Base-by-base conservation (phyloP, 2,113 vertebrate species). In the Pangasianodon hypophthalmus region DNA sequence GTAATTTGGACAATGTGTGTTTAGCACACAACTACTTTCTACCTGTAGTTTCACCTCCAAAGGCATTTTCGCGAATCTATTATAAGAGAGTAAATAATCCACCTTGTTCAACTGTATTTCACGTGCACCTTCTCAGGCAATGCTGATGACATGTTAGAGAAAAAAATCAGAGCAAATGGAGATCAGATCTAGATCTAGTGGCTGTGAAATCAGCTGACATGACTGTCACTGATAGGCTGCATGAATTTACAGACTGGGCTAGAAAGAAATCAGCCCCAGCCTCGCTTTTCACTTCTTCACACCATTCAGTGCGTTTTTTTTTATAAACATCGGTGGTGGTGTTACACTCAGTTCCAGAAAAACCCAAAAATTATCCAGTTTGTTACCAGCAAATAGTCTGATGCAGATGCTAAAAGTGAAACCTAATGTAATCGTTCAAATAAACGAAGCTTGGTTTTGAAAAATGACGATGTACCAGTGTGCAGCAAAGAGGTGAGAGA, bases 401-500 rank as follows among this genome's bases (percentile, higher is more conserved):
- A 71, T 6, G 41, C 11, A 11, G 9, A 37, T 37, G 67, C 13
- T 37, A 0, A 1, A 79, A 80, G n/a, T 19, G 18, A 82, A 24
- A 37, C 2, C 2, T 21, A n/a, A 80, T 6, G 6, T 18, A 50
- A 13, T 29, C 2, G 21, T 79, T 46, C 21, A 2, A 48, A 13
- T 77, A 44, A 75, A 21, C 18, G 3, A 44, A 21, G 71, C 37
- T 44, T 6, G 16, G 41, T 77, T 10, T 6, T 6, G 50, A 54
- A 84, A 14, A 80, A 46, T 89, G 16, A 87, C 64, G 54, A 92
- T 93, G 13, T 94, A 96, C 96, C 96, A 97, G 92, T 97, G 96
- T 75, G 96, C 96, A 79, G 96, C 96, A 85, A 97, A 96, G 58
- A 96, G 95, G 91, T 96, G 96, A 85, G 96, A 97, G 67, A 97